Evolutionary conservation across 2,113 vertebrate genomes (phyloP), one percentile per base, ranked within the genome.

Genomic region (Salvelinus sp.): DNA sequence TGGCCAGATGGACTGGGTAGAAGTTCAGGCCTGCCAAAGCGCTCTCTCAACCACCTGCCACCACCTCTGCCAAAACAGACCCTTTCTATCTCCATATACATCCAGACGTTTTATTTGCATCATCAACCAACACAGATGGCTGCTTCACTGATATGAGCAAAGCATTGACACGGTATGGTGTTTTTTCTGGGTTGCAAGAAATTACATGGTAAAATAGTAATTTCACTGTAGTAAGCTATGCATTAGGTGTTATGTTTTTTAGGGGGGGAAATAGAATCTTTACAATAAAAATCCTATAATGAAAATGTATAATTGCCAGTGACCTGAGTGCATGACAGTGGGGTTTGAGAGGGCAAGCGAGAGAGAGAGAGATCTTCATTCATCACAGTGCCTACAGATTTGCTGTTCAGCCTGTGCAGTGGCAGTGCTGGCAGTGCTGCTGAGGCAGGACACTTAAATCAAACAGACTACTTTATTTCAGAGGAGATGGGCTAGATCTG

Each of bases 1-100:
- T 1, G 18, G 79, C 70, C 85, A 85, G 79, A 83, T 83, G 81
- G 72, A 69, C 68, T 30, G 44, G 44, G 69, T 28, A 77, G 68
- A 75, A 58, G 72, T 64, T 25, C 18, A 18, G 23, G 70, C 64
- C 67, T 79, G 76, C 75, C 66, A 78, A 57, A 76, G 14, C n/a
- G 69, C 54, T 76, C 64, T 73, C 48, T 70, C 54, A 48, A n/a
- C 38, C 79, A 79, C 79, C 82, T 81, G 82, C 72, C 30, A n/a
- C 1, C 48, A 18, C 65, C n/a, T 47, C 38, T 28, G 60, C 75
- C 70, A 69, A 63, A 3, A 22, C 1, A 20, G n/a, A 33, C 65
- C 44, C 7, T 44, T 44, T 44, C 38, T 44, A 23, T 60, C 38
- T 16, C 60, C 70, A 64, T 50, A 44, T 12, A 48, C 47, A 44